Base-by-base conservation (phyloP, 2,797 vertebrate species). In the Phoxinus dragarum region DNA sequence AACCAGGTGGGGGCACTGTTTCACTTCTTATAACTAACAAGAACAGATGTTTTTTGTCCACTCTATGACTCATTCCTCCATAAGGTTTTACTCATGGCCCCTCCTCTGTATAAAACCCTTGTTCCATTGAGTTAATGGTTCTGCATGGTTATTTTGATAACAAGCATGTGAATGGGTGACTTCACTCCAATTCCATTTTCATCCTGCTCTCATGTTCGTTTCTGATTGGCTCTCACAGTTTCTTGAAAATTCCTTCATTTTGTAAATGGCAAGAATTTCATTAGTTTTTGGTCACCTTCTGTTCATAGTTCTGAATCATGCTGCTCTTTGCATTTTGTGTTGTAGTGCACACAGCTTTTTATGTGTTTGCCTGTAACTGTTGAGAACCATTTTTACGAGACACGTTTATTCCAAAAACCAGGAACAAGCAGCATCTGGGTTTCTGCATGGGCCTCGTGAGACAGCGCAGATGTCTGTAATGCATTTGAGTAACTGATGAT, bases 1-100 rank as follows among this genome's bases (percentile, higher is more conserved):
- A 98, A 89, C 97, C 98, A 88, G 98, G 98, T 99, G 96, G 97
- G 94, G 96, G 94, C 87, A 90, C 93, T 94, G 61, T 94, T 92
- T 88, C 80, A 36, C 64, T 88, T 36, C 67, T 40, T 74, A 59
- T 80, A 21, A 31, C 31, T 14, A 59, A 34, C 17, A 68, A 74
- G 27, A 75, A 6, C 56, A 72, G 4, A 31, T 31, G 44, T 78
- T 52, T 71, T 34, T 40, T 49, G 74, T 67, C 31, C 49, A 10
- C 16, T 54, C 68, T 54, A 71, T 88, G 86, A 88, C 68, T 88
- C 87, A 84, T 84, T 80, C n/a, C 68, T 27, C 83, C 86, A 79
- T 74, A 36, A 87, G 40, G 66, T 86, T 84, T 73, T 71, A 80
- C 80, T 78, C 81, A 82, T 64, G 27, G 54, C 21, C 68, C 72